Conservation (phyloP, 2,797 vertebrate species). For the Trichosurus vulpecula region DNA sequence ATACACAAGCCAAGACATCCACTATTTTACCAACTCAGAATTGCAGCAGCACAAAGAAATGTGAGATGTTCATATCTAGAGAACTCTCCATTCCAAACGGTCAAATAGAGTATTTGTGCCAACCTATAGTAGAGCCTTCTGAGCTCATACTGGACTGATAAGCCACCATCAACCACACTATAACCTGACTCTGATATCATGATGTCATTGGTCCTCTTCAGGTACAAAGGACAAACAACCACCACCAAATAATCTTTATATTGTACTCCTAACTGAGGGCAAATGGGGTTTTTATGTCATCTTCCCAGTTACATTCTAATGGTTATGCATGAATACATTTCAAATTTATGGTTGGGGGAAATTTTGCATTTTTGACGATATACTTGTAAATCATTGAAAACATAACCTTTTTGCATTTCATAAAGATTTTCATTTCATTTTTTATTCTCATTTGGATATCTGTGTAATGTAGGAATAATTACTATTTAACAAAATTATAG, state of each 20-base stretch:
- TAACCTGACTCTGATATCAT: not conserved
- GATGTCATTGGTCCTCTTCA: not conserved
- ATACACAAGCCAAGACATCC: not conserved
- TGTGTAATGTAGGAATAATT: constrained; percentile 65
- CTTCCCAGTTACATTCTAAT: constrained; percentile 53
- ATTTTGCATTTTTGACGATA: constrained; percentile 65
- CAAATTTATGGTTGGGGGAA: constrained; percentile 56
- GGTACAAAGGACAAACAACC: not conserved
- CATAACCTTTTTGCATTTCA: constrained; percentile 58
- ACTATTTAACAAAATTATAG: constrained; percentile 76
- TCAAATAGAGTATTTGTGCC: not conserved
- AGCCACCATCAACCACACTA: not conserved
- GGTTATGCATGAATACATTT: constrained; percentile 57
- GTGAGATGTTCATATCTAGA: not conserved
- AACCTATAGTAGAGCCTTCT: not conserved
- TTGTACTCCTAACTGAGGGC: constrained; percentile 23
- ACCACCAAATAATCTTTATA: not conserved
- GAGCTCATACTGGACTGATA: not conserved
- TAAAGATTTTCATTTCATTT: constrained; percentile 61
- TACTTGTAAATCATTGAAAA: constrained; percentile 67
- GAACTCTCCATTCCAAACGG: not conserved
- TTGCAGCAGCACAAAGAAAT: not conserved
- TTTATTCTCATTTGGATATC: constrained; percentile 73
- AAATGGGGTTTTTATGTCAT: constrained; percentile 20
- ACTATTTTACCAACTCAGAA: not conserved